Base-by-base conservation (phyloP, 2,888 invertebrate genomes). In the Tenthredo notha region DNA sequence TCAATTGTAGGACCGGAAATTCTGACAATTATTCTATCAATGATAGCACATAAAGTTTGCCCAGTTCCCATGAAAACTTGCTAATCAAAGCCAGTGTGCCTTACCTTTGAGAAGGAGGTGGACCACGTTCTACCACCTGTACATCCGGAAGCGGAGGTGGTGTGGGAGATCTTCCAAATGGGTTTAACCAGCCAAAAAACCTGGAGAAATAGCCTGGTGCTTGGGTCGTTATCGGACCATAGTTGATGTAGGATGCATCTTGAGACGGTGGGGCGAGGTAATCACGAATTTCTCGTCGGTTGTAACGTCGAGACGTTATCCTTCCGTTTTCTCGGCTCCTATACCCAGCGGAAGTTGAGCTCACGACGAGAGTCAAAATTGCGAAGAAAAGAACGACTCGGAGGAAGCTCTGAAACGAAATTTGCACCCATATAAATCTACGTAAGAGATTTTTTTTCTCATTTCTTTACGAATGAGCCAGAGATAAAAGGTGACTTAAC, bases 171-270 rank as follows among this genome's bases (percentile, higher is more conserved):
- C 92, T 90, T 0, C 93, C 94, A 2, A 95, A 95, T 0, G 96
- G 95, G 88, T 95, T 95, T 0, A 96, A 91, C 96, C 96, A 96
- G 67, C 94, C 94, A 47, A 95, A 95, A 9, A 96, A 92, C 92
- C 94, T 95, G 85, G 95, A 94, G 84, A 96, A 94, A 87, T 96
- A 94, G 2, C 95, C 94, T n/a, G 95, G 94, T 0, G 94, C 92
- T 80, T 88, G 89, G 29, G 87, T 85, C 7, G 94, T 92, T 47
- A 29, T 29, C 43, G 67, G 15, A 12, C 67, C 84, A n/a, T 85
- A 85, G 61, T 58, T 50, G n/a, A 78, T 58, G 33, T 75, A 65
- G 29, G 84, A 74, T 2, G 85, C 84, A 74, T 85, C 72, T 29
- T 58, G 85, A 9, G 84, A 86, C 21, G 90, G 88, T 2, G 88